Evolutionary conservation across 2,888 invertebrate species (phyloP), one percentile per base, ranked within the genome.

Genomic region (Polydrusus tereticollis): DNA sequence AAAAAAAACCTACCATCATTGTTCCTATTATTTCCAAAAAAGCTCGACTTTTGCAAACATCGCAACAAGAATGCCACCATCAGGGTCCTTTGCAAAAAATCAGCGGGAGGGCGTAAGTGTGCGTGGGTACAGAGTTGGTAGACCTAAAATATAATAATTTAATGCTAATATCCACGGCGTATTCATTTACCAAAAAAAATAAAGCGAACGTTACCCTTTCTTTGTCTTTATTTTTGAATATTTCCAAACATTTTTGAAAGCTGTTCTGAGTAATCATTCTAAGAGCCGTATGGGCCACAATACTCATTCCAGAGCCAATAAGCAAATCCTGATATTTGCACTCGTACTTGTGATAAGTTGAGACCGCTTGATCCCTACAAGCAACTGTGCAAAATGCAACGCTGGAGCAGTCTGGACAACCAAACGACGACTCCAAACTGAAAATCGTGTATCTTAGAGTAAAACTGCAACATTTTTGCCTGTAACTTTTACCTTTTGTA

Each of bases 291-390:
- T 90, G 90, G 75, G 93, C 92, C 2, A 95, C 86, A 58, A 94
- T 88, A 64, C 94, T 94, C 93, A 95, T 94, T 0, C 95, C 86
- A 4, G 86, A 85, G 87, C 94, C 95, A 75, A 93, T 91, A 60
- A 94, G 88, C 6, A 95, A 86, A 76, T 92, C 92, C 78, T 92
- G 85, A 79, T 90, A 91, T 77, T 89, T 89, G 80, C 95, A 95
- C 84, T 95, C 95, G 80, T 89, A 90, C 33, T 87, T 86, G 83
- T 95, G 95, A 81, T 94, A 95, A 0, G 89, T 88, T 2, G 87
- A 82, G 0, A 90, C 79, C 0, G 94, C 94, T 1, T 83, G 82
- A 43, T 91, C 90, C 76, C 90, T 87, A 82, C 95, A 95, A 62
- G 86, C 84, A 0, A 86, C 79, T 0, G 89, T 88, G 82, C 95